Conservation (phyloP, 2,113 vertebrate species). For the Brienomyrus brachyistius region DNA sequence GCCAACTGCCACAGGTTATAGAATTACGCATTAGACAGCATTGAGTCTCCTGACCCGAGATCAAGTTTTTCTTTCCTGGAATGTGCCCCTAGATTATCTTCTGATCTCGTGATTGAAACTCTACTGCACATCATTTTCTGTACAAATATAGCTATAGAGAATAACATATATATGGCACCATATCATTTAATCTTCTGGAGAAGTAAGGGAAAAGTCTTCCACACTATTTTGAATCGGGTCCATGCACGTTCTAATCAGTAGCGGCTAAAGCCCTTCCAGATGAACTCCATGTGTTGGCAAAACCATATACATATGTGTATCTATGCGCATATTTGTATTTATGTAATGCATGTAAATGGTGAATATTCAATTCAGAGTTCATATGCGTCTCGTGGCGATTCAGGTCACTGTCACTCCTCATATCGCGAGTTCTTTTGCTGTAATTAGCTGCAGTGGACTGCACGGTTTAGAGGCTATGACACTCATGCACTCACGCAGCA, state of each 20-base stretch:
- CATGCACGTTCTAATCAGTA: background rate
- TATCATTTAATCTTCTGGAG: background rate
- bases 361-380: background rate
- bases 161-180: background rate
- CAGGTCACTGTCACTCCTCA: background rate
- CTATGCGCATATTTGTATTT: background rate
- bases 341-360: background rate
- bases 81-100: background rate
- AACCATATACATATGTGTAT: background rate
- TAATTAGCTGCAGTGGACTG: background rate
- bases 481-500: background rate
- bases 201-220: background rate
- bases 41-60: background rate
- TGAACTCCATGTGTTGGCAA: background rate
- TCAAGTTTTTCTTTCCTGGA: background rate
- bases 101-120: background rate
- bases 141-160: background rate
- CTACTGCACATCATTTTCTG: background rate
- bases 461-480: background rate
- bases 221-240: background rate
- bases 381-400: background rate
- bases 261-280: background rate
- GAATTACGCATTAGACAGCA: background rate
- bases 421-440: background rate
- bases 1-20: background rate